Conservation (phyloP, 2,797 vertebrate genomes). For the Tachyglossus aculeatus region DNA sequence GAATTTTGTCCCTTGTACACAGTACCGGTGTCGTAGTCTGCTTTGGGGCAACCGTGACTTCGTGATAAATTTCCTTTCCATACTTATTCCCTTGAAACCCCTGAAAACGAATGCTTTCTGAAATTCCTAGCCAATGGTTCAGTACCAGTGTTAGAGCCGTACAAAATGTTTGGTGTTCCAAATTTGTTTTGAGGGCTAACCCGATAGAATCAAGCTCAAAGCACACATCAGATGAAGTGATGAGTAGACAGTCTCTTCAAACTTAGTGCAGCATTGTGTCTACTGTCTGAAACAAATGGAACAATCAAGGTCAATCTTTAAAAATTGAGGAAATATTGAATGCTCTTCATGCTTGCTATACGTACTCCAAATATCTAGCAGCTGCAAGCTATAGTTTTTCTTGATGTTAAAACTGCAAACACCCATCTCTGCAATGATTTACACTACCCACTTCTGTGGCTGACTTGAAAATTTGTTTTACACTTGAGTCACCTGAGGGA, state of each 20-base stretch:
- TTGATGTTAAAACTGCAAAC: not conserved
- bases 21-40: no score
- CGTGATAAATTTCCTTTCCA: no score
- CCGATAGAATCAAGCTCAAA: not conserved
- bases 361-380: not conserved
- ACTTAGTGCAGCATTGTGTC: not conserved
- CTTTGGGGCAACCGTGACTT: no score
- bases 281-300: not conserved
- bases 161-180: not conserved
- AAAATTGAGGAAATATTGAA: not conserved
- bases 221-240: not conserved
- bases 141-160: not conserved
- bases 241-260: not conserved
- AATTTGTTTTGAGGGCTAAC: not conserved
- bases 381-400: not conserved
- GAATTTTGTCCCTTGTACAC: no score
- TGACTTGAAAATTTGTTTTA: not conserved
- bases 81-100: not conserved
- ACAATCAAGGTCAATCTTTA: not conserved
- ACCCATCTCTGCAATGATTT: not conserved
- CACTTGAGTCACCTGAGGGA: not conserved
- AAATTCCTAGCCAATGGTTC: not conserved
- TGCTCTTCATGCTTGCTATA: not conserved
- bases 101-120: no score
- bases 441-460: not conserved